Percentiles rank a stretch among this genome's conserved stretches.
Conservation (phyloP, 2,113 vertebrate species). For the Morone saxatilis region DNA sequence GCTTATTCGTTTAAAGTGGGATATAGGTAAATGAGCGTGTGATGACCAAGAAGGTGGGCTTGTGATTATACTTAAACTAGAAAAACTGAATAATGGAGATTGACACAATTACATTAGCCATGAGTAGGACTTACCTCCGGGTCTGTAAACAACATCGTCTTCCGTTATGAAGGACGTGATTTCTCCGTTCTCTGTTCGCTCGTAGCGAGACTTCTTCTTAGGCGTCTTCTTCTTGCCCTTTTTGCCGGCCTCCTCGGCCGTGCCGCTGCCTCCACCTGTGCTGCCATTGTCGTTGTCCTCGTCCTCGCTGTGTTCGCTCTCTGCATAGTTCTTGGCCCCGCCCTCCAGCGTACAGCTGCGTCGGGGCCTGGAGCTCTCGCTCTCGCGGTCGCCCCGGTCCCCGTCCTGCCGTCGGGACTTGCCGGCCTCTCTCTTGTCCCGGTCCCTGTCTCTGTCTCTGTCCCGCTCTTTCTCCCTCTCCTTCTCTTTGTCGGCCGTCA, state of each 20-base stretch:
- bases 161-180: constrained; percentile 98
- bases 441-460: constrained; percentile 94
- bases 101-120: not conserved
- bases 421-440: constrained; percentile 92
- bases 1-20: not conserved
- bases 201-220: constrained; percentile 97
- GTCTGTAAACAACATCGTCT: constrained; percentile 95
- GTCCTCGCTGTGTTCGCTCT: constrained; percentile 98
- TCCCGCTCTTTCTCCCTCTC: constrained; percentile 92
- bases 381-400: constrained; percentile 88
- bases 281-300: constrained; percentile 96
- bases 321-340: constrained; percentile 96
- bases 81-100: not conserved
- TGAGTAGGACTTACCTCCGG: constrained; percentile 89
- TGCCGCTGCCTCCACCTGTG: constrained; percentile 80
- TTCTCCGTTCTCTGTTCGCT: constrained; percentile 95
- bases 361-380: constrained; percentile 92
- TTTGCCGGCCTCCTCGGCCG: constrained; percentile 92
- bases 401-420: constrained; percentile 93
- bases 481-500: constrained; percentile 99
- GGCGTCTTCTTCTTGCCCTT: constrained; percentile 97
- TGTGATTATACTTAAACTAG: no score
- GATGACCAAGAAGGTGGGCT: not conserved
- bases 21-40: not conserved
- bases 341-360: constrained; percentile 97